phyloP scores from a whole-genome alignment of 2,888 invertebrate species.

The Mythimna loreyi region DNA sequence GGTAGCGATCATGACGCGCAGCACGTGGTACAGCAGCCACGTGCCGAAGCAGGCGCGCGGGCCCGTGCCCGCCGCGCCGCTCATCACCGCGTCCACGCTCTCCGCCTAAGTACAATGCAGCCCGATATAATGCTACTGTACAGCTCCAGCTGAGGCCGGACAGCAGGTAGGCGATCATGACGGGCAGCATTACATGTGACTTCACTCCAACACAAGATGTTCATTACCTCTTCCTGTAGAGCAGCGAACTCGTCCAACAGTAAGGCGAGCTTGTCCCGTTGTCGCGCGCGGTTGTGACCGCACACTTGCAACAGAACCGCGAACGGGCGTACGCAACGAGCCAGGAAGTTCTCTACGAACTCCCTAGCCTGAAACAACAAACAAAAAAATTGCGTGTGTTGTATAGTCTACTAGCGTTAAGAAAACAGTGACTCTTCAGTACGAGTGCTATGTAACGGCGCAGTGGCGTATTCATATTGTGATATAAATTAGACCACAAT shows the following conservation, averaged over 20 bases:
- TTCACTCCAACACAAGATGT: too few species aligned
- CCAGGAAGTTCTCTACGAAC: constrained; percentile 96
- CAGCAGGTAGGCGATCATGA: too few species aligned
- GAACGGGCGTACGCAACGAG: constrained; percentile 96
- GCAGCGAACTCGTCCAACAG: constrained; percentile 97
- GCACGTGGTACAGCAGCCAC: constrained; percentile 98
- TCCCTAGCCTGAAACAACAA: constrained; percentile 93
- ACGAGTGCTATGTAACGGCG: too few species aligned
- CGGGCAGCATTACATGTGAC: too few species aligned
- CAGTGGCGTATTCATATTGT: too few species aligned
- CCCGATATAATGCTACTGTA: too few species aligned
- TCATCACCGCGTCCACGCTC: constrained; percentile 94
- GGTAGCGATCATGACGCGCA: constrained; percentile 98
- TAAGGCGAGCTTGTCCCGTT: constrained; percentile 97
- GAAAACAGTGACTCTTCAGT: too few species aligned
- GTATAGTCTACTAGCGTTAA: too few species aligned
- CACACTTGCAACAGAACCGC: constrained; percentile 96
- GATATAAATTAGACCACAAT: too few species aligned
- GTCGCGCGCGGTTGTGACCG: constrained; percentile 98
- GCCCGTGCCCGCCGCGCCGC: constrained; percentile 75
- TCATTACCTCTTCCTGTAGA: constrained; percentile 96
- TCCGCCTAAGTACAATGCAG: constrained; percentile 93
- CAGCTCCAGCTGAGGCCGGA: too few species aligned
- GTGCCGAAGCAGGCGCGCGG: constrained; percentile 96
- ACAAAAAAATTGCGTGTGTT: neutral